These are phyloP conservation scores for Sus scrofa DNA, from an alignment of 2,113 vertebrate species.

Conservation along the genomic window DNA sequence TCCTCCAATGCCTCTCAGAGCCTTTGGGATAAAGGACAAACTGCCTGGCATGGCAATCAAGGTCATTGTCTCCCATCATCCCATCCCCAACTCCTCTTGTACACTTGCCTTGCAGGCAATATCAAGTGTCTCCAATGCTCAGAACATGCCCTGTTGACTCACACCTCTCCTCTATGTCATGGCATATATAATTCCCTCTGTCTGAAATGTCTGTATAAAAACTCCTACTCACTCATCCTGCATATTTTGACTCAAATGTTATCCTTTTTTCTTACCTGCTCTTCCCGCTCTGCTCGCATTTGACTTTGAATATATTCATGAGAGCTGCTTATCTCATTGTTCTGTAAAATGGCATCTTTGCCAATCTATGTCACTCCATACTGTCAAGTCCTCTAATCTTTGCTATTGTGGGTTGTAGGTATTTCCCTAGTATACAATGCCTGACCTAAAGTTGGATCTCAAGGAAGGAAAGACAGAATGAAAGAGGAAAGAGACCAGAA, in stretches of 20 bases:
- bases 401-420: background rate
- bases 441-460: background rate
- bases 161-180: background rate
- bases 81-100: background rate
- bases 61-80: background rate
- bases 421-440: background rate
- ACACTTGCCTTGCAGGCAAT: background rate
- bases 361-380: background rate
- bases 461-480: background rate
- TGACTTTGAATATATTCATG: background rate
- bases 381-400: background rate
- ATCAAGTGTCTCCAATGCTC: background rate
- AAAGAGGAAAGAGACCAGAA: background rate
- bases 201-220: constrained; percentile 50
- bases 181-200: constrained; percentile 3
- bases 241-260: constrained; percentile 29
- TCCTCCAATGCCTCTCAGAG: background rate
- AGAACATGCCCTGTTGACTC: constrained; percentile 29
- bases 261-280: background rate
- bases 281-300: constrained; percentile 15
- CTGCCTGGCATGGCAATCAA: background rate
- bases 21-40: background rate
- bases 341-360: background rate
- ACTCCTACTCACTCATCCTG: constrained; percentile 50
- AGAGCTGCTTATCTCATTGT: background rate